Evolutionary conservation across 2,113 vertebrate species (phyloP).

Genomic region (Benitochromis conjunctus): DNA sequence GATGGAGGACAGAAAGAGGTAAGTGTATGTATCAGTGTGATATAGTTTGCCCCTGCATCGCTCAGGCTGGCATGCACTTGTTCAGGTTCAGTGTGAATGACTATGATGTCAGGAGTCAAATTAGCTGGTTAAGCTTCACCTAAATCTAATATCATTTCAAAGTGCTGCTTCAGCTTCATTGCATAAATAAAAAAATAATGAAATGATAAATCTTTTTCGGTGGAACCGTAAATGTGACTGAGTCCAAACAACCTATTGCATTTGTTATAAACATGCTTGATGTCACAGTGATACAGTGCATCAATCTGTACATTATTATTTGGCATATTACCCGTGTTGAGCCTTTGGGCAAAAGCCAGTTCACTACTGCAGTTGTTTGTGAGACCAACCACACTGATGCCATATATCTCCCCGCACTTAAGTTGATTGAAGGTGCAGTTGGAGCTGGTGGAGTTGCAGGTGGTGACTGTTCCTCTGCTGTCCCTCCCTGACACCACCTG

Average conservation of each 20-base stretch:
- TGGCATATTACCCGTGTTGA: slow-evolving; percentile 52
- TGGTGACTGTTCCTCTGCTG: slow-evolving; percentile 8
- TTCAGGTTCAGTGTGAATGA: not conserved
- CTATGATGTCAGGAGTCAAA: not conserved
- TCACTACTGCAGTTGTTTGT: slow-evolving; percentile 56
- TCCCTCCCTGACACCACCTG: slow-evolving; percentile 56
- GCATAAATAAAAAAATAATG: not conserved
- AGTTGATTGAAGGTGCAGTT: slow-evolving; percentile 69
- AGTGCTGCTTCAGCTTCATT: not conserved
- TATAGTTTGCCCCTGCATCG: not conserved
- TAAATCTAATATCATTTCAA: not conserved
- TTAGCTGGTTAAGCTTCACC: too few relatives aligned
- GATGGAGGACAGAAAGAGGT: not conserved
- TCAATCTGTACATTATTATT: not conserved
- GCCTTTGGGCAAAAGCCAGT: not conserved
- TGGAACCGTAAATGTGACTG: not conserved
- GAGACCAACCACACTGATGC: slow-evolving; percentile 53
- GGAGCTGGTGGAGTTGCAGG: slow-evolving; percentile 59
- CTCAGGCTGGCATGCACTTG: not conserved
- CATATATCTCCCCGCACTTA: slow-evolving; percentile 65
- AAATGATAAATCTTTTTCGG: not conserved
- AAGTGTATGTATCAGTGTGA: not conserved
- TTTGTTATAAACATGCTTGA: not conserved
- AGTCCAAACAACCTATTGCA: not conserved
- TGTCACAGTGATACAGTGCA: not conserved